Evolutionary conservation across 92 coral and sea anemone genomes (phyloP).

Genomic region (Bergia puertoricense): DNA sequence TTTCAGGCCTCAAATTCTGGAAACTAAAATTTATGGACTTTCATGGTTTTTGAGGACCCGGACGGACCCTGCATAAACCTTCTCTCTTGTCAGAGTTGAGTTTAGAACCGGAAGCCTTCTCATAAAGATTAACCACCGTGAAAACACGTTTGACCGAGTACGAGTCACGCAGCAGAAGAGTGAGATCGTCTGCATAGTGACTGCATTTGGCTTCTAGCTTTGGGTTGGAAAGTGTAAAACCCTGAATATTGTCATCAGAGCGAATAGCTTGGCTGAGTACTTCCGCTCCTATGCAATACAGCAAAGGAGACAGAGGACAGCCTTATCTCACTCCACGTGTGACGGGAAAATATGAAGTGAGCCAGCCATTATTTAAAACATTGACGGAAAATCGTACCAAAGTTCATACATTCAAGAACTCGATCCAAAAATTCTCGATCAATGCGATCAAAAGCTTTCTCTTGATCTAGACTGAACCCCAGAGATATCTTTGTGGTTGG

Average conservation of each 20-base stretch:
- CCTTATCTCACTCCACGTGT: neutral
- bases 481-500: too few species aligned
- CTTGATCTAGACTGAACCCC: too few species aligned
- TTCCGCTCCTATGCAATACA: neutral
- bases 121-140: neutral
- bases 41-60: too few species aligned
- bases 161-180: slow-evolving; percentile 14
- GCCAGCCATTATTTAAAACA: neutral
- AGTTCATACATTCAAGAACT: neutral
- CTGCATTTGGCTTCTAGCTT: neutral
- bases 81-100: too few species aligned
- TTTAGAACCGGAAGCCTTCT: too few species aligned
- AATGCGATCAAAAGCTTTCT: too few species aligned
- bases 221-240: neutral
- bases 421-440: neutral
- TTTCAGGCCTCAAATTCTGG: too few species aligned
- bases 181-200: neutral
- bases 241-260: neutral
- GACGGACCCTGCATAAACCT: too few species aligned
- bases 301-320: too few species aligned
- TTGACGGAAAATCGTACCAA: neutral
- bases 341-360: neutral
- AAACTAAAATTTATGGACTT: too few species aligned
- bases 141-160: neutral
- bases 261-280: neutral